A percentile compares a stretch with the other conserved stretches of the same genome.
These are phyloP conservation scores for Amblyopsis hoosieri DNA, from an alignment of 2,797 vertebrate species.

Conservation along the genomic window DNA sequence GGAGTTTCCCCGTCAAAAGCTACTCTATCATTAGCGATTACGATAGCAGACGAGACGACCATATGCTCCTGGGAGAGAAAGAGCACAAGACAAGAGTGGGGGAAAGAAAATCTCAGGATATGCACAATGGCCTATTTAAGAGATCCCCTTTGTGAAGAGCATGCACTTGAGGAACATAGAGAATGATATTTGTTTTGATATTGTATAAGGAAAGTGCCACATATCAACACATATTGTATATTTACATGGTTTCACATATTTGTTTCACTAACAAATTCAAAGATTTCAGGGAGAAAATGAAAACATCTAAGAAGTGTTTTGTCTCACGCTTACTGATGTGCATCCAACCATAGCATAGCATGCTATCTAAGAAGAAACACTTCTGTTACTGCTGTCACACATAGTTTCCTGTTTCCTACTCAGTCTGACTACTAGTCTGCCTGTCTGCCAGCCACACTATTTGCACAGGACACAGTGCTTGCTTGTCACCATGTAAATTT, in stretches of 20 bases:
- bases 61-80: conserved; percentile 40
- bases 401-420: no score
- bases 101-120: conserved; percentile 29
- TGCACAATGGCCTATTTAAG: conserved; percentile 34
- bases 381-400: not conserved
- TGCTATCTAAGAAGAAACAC: conserved; percentile 7
- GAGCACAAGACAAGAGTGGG: conserved; percentile 31
- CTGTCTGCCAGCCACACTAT: not conserved
- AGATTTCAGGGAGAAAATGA: no score
- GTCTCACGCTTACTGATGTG: conserved; percentile 10
- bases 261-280: no score
- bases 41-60: conserved; percentile 62
- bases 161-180: not conserved
- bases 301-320: no score
- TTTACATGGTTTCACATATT: not conserved
- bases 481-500: conserved; percentile 16
- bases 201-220: not conserved
- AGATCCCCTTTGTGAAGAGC: conserved; percentile 24
- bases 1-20: conserved; percentile 72
- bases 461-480: conserved; percentile 2
- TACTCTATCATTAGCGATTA: conserved; percentile 70
- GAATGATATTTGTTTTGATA: no score
- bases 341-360: conserved; percentile 7
- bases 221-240: not conserved
- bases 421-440: not conserved